A percentile compares a stretch with the other conserved stretches of the same genome.
Conservation (phyloP, 2,888 invertebrate species). For the Epistrophe grossulariae region DNA sequence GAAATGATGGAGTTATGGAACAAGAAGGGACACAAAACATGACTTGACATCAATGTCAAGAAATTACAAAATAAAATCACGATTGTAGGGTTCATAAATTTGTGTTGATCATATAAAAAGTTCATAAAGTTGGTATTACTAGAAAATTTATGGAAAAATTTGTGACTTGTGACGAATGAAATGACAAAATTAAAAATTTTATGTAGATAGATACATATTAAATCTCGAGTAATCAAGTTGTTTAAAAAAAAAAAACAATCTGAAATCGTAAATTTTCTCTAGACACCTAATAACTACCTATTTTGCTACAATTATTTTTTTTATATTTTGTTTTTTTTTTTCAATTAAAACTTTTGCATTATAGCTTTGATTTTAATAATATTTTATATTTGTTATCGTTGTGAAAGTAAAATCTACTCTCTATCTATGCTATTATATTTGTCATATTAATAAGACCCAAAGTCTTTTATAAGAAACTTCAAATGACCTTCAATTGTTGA, state of each 20-base stretch:
- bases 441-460: too few species aligned
- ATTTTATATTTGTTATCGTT: too few species aligned
- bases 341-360: too few species aligned
- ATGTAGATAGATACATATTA: too few species aligned
- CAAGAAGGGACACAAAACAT: neutral
- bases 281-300: too few species aligned
- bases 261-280: neutral
- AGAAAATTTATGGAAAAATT: constrained; percentile 12
- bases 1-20: neutral
- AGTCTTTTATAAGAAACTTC: too few species aligned
- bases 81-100: constrained; percentile 38
- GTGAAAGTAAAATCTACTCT: too few species aligned
- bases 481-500: too few species aligned
- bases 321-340: too few species aligned
- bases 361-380: too few species aligned
- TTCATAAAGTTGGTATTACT: neutral
- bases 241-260: neutral
- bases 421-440: too few species aligned
- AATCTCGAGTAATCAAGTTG: neutral
- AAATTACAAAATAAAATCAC: neutral
- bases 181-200: neutral
- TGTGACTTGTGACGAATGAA: constrained; percentile 28
- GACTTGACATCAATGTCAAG: neutral
- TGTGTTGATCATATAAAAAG: constrained; percentile 13
- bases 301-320: too few species aligned